These are phyloP conservation scores for Spodoptera litura DNA, from an alignment of 1,140 invertebrate genomes.

Conservation along the genomic window DNA sequence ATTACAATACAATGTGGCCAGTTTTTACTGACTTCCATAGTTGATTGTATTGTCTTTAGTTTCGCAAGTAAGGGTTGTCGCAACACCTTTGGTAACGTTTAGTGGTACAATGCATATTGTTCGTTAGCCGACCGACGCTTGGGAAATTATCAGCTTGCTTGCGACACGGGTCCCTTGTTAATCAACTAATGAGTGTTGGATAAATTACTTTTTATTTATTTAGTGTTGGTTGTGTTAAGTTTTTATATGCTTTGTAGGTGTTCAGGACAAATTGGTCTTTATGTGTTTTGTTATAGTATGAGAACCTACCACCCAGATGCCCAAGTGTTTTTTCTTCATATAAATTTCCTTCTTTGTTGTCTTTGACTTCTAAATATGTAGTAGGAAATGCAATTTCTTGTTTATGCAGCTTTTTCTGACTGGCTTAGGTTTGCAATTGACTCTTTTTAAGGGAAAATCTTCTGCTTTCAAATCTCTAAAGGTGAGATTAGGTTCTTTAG, in stretches of 20 bases:
- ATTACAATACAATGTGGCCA: slow-evolving; percentile 8
- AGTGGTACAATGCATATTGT: slow-evolving; percentile 32
- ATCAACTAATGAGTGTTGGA: slow-evolving; percentile 20
- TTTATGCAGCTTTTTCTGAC: no score
- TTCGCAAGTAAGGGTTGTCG: slow-evolving; percentile 15
- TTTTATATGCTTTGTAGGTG: neutral
- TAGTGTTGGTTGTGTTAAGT: neutral
- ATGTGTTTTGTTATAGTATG: no score
- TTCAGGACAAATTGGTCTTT: no score
- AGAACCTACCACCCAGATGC: no score
- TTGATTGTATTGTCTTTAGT: slow-evolving; percentile 23
- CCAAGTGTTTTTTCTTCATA: no score
- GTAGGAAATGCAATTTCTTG: no score
- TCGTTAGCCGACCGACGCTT: slow-evolving; percentile 3
- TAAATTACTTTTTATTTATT: slow-evolving; percentile 2
- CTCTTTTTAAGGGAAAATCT: no score
- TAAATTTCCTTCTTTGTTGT: no score
- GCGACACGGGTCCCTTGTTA: neutral
- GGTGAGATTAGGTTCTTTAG: no score
- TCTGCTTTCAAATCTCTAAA: no score
- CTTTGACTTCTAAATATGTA: no score
- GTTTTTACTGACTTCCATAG: neutral
- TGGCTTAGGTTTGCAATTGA: no score
- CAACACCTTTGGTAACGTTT: slow-evolving; percentile 9
- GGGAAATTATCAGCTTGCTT: slow-evolving; percentile 25